Evolutionary conservation across 2,797 vertebrate genomes (phyloP), one percentile per base, ranked within the genome.

Genomic region (Brachymystax lenok): DNA sequence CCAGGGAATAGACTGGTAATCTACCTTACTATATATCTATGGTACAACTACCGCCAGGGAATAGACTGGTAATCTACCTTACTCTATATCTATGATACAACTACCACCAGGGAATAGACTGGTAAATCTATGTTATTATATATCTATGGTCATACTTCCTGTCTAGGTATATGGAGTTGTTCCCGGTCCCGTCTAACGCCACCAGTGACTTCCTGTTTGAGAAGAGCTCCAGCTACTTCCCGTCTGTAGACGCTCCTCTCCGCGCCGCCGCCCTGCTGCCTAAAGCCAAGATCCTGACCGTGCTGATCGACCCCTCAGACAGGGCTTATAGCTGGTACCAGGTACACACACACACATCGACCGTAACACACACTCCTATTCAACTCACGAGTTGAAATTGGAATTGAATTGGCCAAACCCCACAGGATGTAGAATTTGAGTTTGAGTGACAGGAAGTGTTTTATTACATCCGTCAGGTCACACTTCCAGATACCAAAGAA

Each of bases 301-400:
- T 99, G 88, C 96, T 99, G 81, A 98, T 98, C 33, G 97, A 98
- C 85, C 97, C 97, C 0, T 98, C 98, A 0, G 98, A 99, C 88
- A 92, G 98, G 75, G 98, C 98, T 0, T 99, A 99, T 75, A 98
- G 97, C 83, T 99, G 97, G 97, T 99, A 99, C 89, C 98, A 99
- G 97, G 98, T 99, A 88, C 8, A 70, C 54, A 71, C 33, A 73
- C n/a, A 59, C 54, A 73, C 54, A 40, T 1, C 5, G 6, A 2
- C 35, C 6, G 0, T 8, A 1, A 40, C 35, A 40, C 33, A 33
- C 33, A 40, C 35, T 40, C 35, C 35, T 40, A 40, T 40, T 40
- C 35, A 40, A 40, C 35, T 40, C 6, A 40, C 7, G 6, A 35
- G 35, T 7, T 35, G 6, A 35, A 35, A 6, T 35, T 35, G 35